phyloP scores from a whole-genome alignment of 1,140 invertebrate species.

The Drosophila bocki region DNA sequence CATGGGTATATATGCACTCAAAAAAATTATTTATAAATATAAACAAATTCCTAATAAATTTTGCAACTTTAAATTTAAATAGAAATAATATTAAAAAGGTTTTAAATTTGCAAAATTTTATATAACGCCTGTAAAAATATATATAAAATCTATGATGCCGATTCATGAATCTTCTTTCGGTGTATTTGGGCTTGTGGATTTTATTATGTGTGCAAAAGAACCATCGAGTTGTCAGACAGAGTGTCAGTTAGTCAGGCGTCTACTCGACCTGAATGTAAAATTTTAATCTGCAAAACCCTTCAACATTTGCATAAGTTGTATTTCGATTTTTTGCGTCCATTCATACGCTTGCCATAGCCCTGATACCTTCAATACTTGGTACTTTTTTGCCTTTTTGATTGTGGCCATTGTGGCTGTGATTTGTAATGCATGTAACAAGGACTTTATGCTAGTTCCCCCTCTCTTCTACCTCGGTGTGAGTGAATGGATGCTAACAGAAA shows the following conservation, averaged over 20 bases:
- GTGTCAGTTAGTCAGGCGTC: slow-evolving; percentile 44
- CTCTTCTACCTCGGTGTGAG: slow-evolving; percentile 9
- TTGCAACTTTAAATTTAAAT: no score
- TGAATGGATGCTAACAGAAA: slow-evolving; percentile 8
- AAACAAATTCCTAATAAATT: background rate
- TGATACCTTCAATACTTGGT: slow-evolving; percentile 32
- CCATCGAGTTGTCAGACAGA: slow-evolving; percentile 55
- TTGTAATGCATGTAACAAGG: slow-evolving; percentile 36
- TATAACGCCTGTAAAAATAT: background rate
- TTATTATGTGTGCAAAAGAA: slow-evolving; percentile 22
- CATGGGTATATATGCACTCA: slow-evolving; percentile 4
- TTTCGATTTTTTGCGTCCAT: slow-evolving; percentile 53
- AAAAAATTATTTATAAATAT: background rate
- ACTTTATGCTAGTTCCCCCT: slow-evolving; percentile 14
- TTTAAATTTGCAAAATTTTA: background rate
- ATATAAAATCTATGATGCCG: no score
- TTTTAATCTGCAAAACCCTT: slow-evolving; percentile 79
- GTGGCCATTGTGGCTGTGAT: slow-evolving; percentile 37
- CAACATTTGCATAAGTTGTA: slow-evolving; percentile 72
- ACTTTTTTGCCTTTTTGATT: slow-evolving; percentile 21
- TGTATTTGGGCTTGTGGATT: slow-evolving; percentile 12
- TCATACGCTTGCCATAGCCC: slow-evolving; percentile 24
- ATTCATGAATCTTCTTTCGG: background rate
- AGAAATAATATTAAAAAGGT: background rate
- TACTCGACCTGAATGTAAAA: slow-evolving; percentile 78